These are phyloP conservation scores for Vicugna pacos DNA, from an alignment of 2,113 vertebrate species.

Conservation along the genomic window DNA sequence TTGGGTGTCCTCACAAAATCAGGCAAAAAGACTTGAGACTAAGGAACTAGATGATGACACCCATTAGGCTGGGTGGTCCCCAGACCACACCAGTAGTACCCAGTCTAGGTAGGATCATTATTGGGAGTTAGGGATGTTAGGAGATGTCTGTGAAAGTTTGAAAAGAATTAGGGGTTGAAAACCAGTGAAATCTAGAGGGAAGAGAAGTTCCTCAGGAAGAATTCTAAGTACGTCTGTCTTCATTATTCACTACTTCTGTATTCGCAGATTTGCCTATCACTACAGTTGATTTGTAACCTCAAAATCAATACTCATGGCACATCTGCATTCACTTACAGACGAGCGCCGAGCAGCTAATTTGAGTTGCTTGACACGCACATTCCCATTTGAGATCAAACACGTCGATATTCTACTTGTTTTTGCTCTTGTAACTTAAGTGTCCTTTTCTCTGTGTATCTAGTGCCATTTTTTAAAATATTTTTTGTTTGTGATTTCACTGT, in stretches of 20 bases:
- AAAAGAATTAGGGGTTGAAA: not conserved
- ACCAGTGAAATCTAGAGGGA: not conserved
- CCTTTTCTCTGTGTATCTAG: not conserved
- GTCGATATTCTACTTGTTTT: not conserved
- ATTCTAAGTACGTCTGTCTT: not conserved
- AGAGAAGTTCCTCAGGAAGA: not conserved
- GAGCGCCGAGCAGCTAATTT: not conserved
- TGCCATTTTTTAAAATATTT: not conserved
- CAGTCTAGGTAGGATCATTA: not conserved
- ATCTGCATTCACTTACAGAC: not conserved
- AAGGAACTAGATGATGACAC: not conserved
- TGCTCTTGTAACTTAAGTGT: not conserved
- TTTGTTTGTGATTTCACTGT: not conserved
- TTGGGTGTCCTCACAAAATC: not conserved
- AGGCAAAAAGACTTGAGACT: not conserved
- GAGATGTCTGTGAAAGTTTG: not conserved
- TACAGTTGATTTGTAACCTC: not conserved
- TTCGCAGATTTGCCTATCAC: not conserved
- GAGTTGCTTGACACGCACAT: not conserved
- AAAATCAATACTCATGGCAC: not conserved
- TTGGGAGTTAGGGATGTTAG: not conserved
- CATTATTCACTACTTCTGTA: not conserved
- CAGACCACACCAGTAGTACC: no score
- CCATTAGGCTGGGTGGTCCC: not conserved
- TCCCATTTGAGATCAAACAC: not conserved